Percentiles rank a stretch among this genome's conserved stretches.
These are phyloP conservation scores for Pachycephus smyrnensis DNA, from an alignment of 2,888 invertebrate genomes.

Conservation along the genomic window DNA sequence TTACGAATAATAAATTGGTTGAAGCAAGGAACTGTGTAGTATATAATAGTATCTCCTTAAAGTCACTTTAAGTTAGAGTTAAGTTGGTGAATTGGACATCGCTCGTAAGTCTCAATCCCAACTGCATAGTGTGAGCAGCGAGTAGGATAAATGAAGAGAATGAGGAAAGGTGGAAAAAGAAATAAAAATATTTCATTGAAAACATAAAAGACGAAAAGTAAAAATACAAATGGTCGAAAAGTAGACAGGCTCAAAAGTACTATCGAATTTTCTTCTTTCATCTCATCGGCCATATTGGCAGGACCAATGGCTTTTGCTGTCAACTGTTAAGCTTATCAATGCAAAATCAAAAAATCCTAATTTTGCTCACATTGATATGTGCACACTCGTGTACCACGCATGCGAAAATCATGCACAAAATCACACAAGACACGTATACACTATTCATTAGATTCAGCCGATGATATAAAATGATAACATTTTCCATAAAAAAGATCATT, in stretches of 20 bases:
- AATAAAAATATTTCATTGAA: not conserved
- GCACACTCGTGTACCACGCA: not conserved
- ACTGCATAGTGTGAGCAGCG: not conserved
- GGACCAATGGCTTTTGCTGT: not conserved
- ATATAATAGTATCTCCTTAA: conserved; percentile 21
- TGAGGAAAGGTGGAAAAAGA: not conserved
- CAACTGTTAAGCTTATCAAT: not conserved
- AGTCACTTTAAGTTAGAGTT: conserved; percentile 18
- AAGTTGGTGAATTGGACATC: conserved; percentile 10
- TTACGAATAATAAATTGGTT: conserved; percentile 55
- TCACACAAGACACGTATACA: not conserved
- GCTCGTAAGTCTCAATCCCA: conserved; percentile 4
- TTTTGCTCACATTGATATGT: not conserved
- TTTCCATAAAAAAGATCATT: not conserved
- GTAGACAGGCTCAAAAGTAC: not conserved
- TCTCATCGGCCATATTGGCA: not conserved
- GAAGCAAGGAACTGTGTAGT: conserved; percentile 58
- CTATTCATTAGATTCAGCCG: not conserved
- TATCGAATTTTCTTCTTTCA: not conserved
- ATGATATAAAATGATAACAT: not conserved
- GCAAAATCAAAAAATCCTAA: not conserved
- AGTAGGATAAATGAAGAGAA: not conserved
- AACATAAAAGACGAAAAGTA: not conserved
- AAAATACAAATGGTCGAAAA: not conserved
- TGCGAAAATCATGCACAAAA: not conserved